phyloP scores from a whole-genome alignment of 1,140 invertebrate genomes.

The Lepidotrigona ventralis region DNA sequence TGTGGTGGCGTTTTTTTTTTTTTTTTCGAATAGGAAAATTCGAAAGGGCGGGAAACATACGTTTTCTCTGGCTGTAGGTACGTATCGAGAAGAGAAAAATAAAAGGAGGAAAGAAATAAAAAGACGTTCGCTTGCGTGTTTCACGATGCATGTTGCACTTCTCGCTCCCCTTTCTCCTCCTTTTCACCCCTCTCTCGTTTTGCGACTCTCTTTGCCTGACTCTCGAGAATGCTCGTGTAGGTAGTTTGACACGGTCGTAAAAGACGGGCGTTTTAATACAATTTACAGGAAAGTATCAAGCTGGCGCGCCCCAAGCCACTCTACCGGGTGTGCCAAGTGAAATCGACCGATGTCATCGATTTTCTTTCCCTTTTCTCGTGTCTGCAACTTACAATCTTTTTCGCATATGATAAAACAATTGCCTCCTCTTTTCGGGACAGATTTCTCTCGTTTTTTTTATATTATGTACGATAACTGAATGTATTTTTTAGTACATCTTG shows the following conservation, averaged over 20 bases:
- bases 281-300: slow-evolving; percentile 80
- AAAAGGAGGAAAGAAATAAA: not conserved
- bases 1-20: not conserved
- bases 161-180: not conserved
- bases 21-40: not conserved
- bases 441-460: too few species aligned
- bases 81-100: not conserved
- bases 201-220: slow-evolving; percentile 44
- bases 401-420: too few species aligned
- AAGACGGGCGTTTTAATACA: slow-evolving; percentile 80
- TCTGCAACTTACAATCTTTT: too few species aligned
- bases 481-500: too few species aligned
- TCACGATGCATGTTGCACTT: slow-evolving; percentile 16
- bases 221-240: slow-evolving; percentile 70
- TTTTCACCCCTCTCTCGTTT: slow-evolving; percentile 12
- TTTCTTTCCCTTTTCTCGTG: not conserved
- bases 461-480: too few species aligned
- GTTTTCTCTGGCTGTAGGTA: not conserved
- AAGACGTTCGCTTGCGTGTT: slow-evolving; percentile 28
- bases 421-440: too few species aligned
- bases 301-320: slow-evolving; percentile 48
- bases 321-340: slow-evolving; percentile 63
- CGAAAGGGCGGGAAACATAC: not conserved
- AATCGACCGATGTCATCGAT: slow-evolving; percentile 48
- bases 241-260: slow-evolving; percentile 80